Base-by-base conservation (phyloP, 2,888 invertebrate genomes). In the Dicyrtoma fusca region DNA sequence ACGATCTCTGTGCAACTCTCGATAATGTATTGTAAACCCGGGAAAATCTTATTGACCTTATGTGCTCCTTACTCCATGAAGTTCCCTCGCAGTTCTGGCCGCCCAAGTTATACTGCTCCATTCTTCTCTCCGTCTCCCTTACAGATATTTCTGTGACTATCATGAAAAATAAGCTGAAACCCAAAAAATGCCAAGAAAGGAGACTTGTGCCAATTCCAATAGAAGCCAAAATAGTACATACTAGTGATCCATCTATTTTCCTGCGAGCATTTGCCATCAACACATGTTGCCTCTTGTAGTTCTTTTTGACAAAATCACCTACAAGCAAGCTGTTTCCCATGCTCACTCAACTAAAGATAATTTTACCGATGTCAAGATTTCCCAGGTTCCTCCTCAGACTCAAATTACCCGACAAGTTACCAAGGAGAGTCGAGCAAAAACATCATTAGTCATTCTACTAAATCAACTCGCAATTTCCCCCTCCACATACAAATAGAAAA, bases 311-410 rank as follows among this genome's bases (percentile, higher is more conserved):
- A 51, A 51, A 51, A 51, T 14, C n/a, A 51, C n/a, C 17, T 17
- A 51, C 11, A 51, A 51, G 51, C 51, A 51, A 51, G 51, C 21
- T 51, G 51, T 17, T 21, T 51, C 51, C 51, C 51, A 51, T 19
- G 51, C 51, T 51, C 51, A 51, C 51, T 51, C 51, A 51, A 51
- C 51, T 51, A 51, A 51, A 51, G 51, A 51, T 51, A 51, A 51
- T 51, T 51, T 51, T 51, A 51, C 51, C 51, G 51, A 51, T 21
- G 51, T 51, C 51, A 51, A 51, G 51, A 51, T 51, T 51, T 51
- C 51, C 51, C 34, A 34, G 34, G 34, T 34, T 34, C 34, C 34
- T 5, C 8, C 34, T 34, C 8, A 8, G 34, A 34, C 34, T 34
- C 34, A 34, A 34, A 34, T 34, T 34, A 34, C 8, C 34, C 34